Percentiles rank a stretch among this genome's conserved stretches.
Evolutionary conservation across 2,113 vertebrate genomes (phyloP).

Genomic region (Marmota flaviventris): DNA sequence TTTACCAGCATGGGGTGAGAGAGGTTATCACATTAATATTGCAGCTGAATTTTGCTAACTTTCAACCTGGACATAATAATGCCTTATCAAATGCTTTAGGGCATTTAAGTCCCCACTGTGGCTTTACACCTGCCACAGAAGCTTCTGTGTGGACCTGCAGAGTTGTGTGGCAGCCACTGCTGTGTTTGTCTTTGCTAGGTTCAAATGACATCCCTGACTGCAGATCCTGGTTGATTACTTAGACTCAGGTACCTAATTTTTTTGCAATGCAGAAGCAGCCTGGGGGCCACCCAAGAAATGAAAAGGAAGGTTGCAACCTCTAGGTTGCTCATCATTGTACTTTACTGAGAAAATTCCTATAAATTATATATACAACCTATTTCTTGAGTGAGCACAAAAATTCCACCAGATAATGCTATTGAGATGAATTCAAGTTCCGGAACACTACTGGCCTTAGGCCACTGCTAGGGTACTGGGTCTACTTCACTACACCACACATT

Average conservation of each 20-base stretch:
- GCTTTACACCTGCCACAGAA: not conserved
- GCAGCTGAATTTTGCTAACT: not conserved
- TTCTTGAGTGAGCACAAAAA: not conserved
- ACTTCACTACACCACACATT: not conserved
- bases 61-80: not conserved
- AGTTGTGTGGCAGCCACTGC: not conserved
- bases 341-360: not conserved
- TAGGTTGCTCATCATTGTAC: not conserved
- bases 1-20: not conserved
- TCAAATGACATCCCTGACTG: not conserved
- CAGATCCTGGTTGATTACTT: not conserved
- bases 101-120: not conserved
- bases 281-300: not conserved
- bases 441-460: not conserved
- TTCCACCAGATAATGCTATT: not conserved
- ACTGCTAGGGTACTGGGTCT: not conserved
- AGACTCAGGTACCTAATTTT: not conserved
- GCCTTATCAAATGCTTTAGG: not conserved
- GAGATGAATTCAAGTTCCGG: not conserved
- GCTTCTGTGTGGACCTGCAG: not conserved
- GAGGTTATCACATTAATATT: not conserved
- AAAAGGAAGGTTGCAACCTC: not conserved
- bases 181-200: not conserved
- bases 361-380: not conserved
- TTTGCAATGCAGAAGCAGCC: not conserved